These are phyloP conservation scores for Oreortyx pictus DNA, from an alignment of 2,797 vertebrate species.

Conservation along the genomic window DNA sequence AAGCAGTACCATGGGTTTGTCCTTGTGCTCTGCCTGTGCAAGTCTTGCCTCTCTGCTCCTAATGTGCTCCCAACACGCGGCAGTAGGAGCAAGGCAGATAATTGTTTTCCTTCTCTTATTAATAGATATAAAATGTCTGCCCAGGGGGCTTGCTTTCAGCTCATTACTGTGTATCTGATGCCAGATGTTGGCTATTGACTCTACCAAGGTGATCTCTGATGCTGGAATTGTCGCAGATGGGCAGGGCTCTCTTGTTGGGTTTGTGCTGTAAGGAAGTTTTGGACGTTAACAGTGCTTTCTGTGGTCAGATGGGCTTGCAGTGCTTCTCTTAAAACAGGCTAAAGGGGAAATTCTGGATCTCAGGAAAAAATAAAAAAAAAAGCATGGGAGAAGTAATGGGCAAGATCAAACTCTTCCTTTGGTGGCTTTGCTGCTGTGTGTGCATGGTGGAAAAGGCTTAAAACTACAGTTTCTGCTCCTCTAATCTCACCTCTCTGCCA, in stretches of 20 bases:
- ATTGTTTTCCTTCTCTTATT: slow-evolving; percentile 58
- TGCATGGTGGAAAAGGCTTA: background rate
- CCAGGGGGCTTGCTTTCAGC: slow-evolving; percentile 44
- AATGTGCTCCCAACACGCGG: background rate
- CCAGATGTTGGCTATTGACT: slow-evolving; percentile 65
- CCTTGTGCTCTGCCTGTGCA: background rate
- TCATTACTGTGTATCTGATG: slow-evolving; percentile 9
- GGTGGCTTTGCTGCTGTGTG: background rate
- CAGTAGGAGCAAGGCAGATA: slow-evolving; percentile 28
- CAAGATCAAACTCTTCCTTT: background rate
- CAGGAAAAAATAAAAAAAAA: background rate
- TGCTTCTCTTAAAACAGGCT: background rate
- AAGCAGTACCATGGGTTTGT: accelerated
- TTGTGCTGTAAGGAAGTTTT: background rate
- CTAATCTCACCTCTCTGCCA: background rate
- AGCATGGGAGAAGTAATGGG: background rate
- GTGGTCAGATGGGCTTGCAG: background rate
- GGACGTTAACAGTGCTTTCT: background rate
- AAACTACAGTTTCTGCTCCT: background rate
- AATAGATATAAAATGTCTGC: slow-evolving; percentile 46
- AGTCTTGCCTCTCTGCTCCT: background rate
- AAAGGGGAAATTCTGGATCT: background rate
- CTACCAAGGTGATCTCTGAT: slow-evolving; percentile 47
- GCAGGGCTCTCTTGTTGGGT: background rate
- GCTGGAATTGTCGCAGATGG: slow-evolving; percentile 9